phyloP scores from a whole-genome alignment of 2,888 invertebrate genomes.

The Noctua janthina region DNA sequence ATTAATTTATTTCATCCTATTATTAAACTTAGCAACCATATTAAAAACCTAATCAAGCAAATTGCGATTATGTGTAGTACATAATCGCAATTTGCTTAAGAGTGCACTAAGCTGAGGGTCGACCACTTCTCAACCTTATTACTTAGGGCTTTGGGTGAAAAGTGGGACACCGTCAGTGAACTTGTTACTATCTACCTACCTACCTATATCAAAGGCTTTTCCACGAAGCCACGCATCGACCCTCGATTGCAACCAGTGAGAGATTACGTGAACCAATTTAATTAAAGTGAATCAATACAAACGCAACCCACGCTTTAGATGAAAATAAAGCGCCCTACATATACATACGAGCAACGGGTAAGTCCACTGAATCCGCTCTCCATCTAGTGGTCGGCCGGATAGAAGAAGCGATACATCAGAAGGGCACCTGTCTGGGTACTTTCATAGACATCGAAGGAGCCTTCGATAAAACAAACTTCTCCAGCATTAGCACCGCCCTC shows the following conservation, averaged over 20 bases:
- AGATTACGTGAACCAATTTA: constrained; percentile 24
- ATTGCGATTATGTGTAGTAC: neutral
- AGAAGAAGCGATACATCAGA: no score
- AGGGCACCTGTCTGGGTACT: no score
- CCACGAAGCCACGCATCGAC: neutral
- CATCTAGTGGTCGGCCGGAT: no score
- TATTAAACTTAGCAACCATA: neutral
- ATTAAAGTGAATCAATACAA: constrained; percentile 39
- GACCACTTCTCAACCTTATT: no score
- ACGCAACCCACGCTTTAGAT: neutral
- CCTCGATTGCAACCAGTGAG: neutral
- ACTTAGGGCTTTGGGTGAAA: no score
- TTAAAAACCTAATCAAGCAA: neutral
- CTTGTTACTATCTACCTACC: neutral
- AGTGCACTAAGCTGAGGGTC: no score
- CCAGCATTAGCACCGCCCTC: no score
- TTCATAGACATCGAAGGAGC: no score
- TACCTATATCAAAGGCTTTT: constrained; percentile 1
- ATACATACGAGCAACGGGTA: neutral
- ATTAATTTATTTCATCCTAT: neutral
- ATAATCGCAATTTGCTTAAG: no score
- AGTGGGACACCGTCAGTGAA: no score
- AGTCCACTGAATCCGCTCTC: no score
- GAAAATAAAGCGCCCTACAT: constrained; percentile 17
- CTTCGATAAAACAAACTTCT: no score